These are phyloP conservation scores for Sparus aurata DNA, from an alignment of 2,797 vertebrate genomes.

Conservation along the genomic window DNA sequence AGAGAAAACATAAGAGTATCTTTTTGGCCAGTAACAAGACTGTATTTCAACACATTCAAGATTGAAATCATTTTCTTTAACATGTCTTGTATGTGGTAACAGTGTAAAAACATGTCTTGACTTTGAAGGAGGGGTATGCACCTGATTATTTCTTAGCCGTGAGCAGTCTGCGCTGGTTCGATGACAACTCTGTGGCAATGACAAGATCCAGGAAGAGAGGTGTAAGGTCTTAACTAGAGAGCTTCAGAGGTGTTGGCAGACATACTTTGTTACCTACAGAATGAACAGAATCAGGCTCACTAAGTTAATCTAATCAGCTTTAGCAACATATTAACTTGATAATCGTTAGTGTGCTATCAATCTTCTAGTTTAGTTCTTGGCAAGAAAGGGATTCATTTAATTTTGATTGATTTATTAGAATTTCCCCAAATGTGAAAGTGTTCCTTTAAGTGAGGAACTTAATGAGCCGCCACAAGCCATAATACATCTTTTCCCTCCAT, in stretches of 20 bases:
- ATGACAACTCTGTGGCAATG: not conserved
- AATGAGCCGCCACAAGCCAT: not conserved
- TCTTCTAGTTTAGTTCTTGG: not conserved
- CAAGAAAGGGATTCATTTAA: not conserved
- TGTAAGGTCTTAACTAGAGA: not conserved
- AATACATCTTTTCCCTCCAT: not conserved
- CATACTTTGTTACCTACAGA: not conserved
- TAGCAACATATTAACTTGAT: not conserved
- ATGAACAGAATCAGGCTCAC: not conserved
- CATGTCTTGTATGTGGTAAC: too few relatives aligned
- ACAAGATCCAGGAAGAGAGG: not conserved
- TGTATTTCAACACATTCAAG: not conserved
- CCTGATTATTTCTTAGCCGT: not conserved
- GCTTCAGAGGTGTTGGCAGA: not conserved
- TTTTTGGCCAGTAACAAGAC: not conserved
- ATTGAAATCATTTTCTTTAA: not conserved
- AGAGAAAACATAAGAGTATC: not conserved
- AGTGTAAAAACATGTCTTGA: not conserved
- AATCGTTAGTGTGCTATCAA: not conserved
- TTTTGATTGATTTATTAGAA: too few relatives aligned
- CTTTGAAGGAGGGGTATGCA: not conserved
- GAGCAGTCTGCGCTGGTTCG: not conserved
- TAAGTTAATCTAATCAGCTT: not conserved
- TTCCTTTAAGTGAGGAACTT: not conserved
- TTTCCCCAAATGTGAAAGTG: not conserved